Conservation (phyloP, 1,140 invertebrate genomes). For the Ostrea edulis region DNA sequence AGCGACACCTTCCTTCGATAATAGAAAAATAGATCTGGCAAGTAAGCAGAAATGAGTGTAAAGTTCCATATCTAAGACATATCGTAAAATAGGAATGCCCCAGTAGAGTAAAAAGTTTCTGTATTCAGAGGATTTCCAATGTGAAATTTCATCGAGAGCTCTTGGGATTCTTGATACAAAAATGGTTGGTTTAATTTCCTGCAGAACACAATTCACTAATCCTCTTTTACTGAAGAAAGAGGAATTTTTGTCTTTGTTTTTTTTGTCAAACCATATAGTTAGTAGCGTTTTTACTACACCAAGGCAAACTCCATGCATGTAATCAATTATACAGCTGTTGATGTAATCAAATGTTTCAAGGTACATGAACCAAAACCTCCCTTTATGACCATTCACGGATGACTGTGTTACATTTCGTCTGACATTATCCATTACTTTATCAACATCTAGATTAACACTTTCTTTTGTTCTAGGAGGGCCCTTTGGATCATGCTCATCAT, state of each 20-base stretch:
- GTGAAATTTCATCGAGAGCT: constrained; percentile 51
- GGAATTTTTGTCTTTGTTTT: constrained; percentile 44
- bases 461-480: background rate
- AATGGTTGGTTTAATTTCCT: constrained; percentile 51
- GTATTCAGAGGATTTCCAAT: constrained; percentile 62
- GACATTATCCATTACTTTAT: background rate
- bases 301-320: constrained; percentile 57
- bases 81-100: constrained; percentile 48
- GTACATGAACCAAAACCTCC: constrained; percentile 53
- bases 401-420: constrained; percentile 20
- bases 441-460: background rate
- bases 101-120: too few species aligned
- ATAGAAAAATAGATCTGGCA: constrained; percentile 48
- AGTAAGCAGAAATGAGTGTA: constrained; percentile 58
- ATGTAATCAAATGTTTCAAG: constrained; percentile 54
- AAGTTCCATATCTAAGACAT: constrained; percentile 25
- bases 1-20: constrained; percentile 53
- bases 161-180: constrained; percentile 57
- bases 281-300: constrained; percentile 54
- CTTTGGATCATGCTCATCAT: constrained; percentile 24
- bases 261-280: constrained; percentile 56
- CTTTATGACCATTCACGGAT: constrained; percentile 53
- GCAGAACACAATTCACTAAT: constrained; percentile 7
- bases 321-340: constrained; percentile 57
- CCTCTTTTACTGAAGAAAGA: constrained; percentile 23